Evolutionary conservation across 2,797 vertebrate genomes (phyloP).

Genomic region (Mormyrops boulengeri): DNA sequence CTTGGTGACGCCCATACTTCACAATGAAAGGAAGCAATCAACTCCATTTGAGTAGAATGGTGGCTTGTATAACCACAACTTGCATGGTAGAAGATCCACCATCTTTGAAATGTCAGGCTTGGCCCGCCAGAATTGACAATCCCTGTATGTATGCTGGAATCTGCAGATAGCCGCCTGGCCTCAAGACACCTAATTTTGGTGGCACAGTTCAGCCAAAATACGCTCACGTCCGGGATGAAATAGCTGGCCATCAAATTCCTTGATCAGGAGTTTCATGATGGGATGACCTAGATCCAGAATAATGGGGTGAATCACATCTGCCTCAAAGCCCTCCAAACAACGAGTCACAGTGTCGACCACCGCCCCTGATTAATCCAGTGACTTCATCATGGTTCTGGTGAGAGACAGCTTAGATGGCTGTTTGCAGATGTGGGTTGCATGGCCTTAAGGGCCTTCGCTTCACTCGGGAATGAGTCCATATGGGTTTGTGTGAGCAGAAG

Average conservation of each 20-base stretch:
- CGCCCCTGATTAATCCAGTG: background rate
- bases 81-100: background rate
- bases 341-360: background rate
- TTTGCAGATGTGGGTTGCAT: background rate
- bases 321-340: background rate
- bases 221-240: background rate
- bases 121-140: background rate
- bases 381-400: background rate
- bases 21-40: background rate
- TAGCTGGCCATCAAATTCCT: background rate
- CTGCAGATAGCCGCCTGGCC: background rate
- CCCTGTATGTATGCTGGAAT: background rate
- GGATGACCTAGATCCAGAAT: background rate
- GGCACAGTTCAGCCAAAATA: background rate
- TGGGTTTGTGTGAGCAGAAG: background rate
- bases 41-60: background rate
- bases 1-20: background rate
- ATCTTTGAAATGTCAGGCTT: background rate
- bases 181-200: background rate
- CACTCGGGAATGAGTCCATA: background rate
- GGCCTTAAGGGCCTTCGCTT: background rate
- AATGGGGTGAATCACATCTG: background rate
- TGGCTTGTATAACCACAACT: background rate
- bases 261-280: background rate
- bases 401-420: background rate